phyloP scores from a whole-genome alignment of 2,888 invertebrate species.

The Calephelis perditalis region DNA sequence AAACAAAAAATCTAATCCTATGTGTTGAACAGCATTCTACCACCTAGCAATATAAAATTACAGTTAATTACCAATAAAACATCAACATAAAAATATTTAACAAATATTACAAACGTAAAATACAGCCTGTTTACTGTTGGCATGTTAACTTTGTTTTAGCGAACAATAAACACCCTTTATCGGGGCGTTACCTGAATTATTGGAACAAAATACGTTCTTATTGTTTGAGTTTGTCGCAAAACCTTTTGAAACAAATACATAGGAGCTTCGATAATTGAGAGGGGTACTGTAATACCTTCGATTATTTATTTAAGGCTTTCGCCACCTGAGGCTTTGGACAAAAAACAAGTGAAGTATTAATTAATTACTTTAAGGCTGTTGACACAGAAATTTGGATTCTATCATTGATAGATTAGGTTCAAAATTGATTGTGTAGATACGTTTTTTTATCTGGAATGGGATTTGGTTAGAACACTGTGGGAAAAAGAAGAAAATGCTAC shows the following conservation, averaged over 20 bases:
- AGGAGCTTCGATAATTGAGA: slow-evolving; percentile 54
- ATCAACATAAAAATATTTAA: slow-evolving; percentile 9
- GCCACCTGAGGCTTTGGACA: slow-evolving; percentile 61
- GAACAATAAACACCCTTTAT: slow-evolving; percentile 4
- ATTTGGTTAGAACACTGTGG: background rate
- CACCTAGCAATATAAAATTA: background rate
- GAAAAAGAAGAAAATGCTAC: too few species aligned
- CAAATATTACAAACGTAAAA: background rate
- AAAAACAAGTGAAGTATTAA: slow-evolving; percentile 54
- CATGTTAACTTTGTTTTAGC: slow-evolving; percentile 2
- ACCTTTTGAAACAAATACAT: slow-evolving; percentile 33
- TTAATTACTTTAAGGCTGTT: slow-evolving; percentile 31
- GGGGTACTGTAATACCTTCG: slow-evolving; percentile 60
- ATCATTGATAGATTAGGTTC: background rate
- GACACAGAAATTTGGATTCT: slow-evolving; percentile 23
- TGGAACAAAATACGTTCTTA: slow-evolving; percentile 9
- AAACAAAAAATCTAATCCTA: too few species aligned
- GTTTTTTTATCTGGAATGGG: background rate
- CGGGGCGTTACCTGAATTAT: background rate
- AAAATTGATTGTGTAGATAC: background rate
- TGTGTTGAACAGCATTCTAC: too few species aligned
- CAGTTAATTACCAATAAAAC: slow-evolving; percentile 14
- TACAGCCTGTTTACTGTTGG: background rate
- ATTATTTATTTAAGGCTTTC: slow-evolving; percentile 69
- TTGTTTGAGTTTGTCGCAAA: slow-evolving; percentile 23